Evolutionary conservation across 2,888 invertebrate genomes (phyloP).

Genomic region (Heliconius sara): DNA sequence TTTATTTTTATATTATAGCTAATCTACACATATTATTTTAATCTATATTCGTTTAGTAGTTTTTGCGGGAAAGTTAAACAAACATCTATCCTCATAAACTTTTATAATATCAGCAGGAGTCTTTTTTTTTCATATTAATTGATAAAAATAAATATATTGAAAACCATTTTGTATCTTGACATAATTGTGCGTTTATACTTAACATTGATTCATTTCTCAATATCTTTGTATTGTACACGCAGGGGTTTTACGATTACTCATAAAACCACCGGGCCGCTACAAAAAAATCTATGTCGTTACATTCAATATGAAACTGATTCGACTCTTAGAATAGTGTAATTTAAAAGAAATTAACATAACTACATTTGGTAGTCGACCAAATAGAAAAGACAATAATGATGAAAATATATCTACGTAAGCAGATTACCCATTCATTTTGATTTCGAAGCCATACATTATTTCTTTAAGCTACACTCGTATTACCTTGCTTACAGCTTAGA

Average conservation of each 20-base stretch:
- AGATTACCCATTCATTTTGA: constrained; percentile 30
- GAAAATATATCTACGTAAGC: constrained; percentile 26
- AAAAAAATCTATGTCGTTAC: constrained; percentile 31
- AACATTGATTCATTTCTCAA: constrained; percentile 51
- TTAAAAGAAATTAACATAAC: no score
- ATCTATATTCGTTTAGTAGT: no score
- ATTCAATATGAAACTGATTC: not conserved
- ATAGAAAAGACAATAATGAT: not conserved
- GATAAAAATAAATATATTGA: not conserved
- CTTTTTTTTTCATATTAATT: not conserved
- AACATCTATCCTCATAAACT: no score
- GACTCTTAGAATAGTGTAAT: no score
- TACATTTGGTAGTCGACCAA: no score
- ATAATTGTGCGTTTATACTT: constrained; percentile 5
- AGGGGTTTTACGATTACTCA: constrained; percentile 54
- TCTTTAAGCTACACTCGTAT: constrained; percentile 26
- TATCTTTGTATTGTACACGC: constrained; percentile 47
- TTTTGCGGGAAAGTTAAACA: no score
- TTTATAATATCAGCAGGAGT: no score
- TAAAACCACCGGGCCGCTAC: constrained; percentile 43
- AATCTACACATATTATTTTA: no score
- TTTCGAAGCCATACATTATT: constrained; percentile 23
- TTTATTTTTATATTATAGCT: no score
- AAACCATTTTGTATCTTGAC: not conserved
- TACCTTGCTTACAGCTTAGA: constrained; percentile 26